Percentiles rank a stretch among this genome's conserved stretches.
phyloP scores from a whole-genome alignment of 2,888 invertebrate species.

The Syrphus vitripennis region DNA sequence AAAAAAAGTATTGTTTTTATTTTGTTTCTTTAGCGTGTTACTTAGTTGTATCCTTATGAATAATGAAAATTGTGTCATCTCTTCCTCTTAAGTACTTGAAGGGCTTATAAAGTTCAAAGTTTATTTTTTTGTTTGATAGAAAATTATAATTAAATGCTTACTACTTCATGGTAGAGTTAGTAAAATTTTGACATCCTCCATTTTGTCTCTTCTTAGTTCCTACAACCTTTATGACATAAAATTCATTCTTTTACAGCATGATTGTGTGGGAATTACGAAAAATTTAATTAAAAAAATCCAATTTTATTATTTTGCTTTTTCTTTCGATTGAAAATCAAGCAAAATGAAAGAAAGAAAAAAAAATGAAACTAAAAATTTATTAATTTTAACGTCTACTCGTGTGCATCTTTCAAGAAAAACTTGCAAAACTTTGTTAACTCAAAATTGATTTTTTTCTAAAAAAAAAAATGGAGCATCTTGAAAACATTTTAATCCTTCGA shows the following conservation, averaged over 20 bases:
- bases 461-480: background rate
- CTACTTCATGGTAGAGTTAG: background rate
- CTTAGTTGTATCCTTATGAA: background rate
- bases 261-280: background rate
- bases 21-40: background rate
- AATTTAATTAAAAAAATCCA: slow-evolving; percentile 49
- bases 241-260: background rate
- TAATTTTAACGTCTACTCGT: background rate
- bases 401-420: slow-evolving; percentile 7
- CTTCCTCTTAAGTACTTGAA: background rate
- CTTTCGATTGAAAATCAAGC: background rate
- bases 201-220: background rate
- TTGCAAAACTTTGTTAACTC: slow-evolving; percentile 45
- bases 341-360: background rate
- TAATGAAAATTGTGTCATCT: slow-evolving; percentile 28
- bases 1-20: background rate
- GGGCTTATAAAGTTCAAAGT: background rate
- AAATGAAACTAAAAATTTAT: background rate
- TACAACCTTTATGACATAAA: slow-evolving; percentile 46
- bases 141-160: slow-evolving; percentile 9
- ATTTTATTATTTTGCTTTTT: slow-evolving; percentile 19
- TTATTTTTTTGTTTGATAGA: background rate
- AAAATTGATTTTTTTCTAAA: slow-evolving; percentile 41
- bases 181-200: background rate
- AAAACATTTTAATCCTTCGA: slow-evolving; percentile 41